phyloP scores from a whole-genome alignment of 2,797 vertebrate species.

The Eulemur mongoz region DNA sequence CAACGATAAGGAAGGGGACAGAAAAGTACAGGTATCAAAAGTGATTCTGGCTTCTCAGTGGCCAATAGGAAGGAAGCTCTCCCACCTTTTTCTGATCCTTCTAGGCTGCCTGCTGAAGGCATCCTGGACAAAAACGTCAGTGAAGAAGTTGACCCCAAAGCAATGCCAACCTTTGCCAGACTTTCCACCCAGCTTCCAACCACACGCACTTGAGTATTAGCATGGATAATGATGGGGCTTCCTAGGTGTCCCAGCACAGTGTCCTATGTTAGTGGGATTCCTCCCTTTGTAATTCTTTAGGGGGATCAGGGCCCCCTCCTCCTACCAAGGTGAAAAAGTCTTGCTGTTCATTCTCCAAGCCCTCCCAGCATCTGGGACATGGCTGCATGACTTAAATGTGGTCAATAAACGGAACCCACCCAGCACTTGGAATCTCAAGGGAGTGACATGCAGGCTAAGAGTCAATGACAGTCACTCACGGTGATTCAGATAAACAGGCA shows the following conservation, averaged over 20 bases:
- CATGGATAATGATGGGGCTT: not conserved
- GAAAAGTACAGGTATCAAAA: not conserved
- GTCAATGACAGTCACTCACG: not conserved
- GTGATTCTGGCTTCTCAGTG: not conserved
- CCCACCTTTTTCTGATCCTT: not conserved
- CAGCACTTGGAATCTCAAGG: not conserved
- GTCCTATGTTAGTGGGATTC: not conserved
- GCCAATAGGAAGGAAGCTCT: not conserved
- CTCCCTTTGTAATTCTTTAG: not conserved
- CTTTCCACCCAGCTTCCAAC: not conserved
- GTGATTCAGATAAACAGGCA: not conserved
- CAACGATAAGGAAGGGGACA: not conserved
- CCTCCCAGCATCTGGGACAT: not conserved
- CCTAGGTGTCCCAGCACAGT: not conserved
- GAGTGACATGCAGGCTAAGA: not conserved
- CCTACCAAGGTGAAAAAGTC: not conserved
- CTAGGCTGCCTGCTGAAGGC: not conserved
- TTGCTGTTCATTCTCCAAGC: not conserved
- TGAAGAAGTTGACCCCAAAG: not conserved
- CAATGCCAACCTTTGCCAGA: not conserved
- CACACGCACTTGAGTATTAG: not conserved
- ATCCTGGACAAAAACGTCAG: not conserved
- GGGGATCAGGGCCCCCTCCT: not conserved
- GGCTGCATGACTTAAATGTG: not conserved
- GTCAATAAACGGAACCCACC: not conserved